These are phyloP conservation scores for Tigriopus japonicus DNA, from an alignment of 1,140 invertebrate genomes.

Conservation along the genomic window DNA sequence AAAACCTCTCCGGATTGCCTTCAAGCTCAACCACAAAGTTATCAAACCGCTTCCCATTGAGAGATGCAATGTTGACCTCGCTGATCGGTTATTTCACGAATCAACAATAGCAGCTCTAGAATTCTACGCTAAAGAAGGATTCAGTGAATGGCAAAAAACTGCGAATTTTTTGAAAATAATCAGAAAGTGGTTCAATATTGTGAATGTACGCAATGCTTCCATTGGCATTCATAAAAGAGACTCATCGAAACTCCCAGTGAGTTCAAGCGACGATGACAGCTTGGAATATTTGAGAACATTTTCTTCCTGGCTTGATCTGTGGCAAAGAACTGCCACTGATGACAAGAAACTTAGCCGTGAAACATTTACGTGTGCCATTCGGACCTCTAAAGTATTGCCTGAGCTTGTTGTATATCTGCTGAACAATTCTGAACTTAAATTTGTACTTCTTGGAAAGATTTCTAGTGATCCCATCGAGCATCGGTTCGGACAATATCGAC, in stretches of 20 bases:
- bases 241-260: not conserved
- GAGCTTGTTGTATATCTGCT: not conserved
- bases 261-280: not conserved
- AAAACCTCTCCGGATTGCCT: too few species aligned
- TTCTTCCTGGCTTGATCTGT: not conserved
- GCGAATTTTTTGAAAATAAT: not conserved
- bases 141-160: not conserved
- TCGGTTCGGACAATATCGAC: not conserved
- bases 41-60: not conserved
- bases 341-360: not conserved
- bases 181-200: too few species aligned
- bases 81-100: not conserved
- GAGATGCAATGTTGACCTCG: not conserved
- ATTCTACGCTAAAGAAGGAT: not conserved
- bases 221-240: too few species aligned
- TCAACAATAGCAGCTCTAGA: not conserved
- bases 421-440: not conserved
- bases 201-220: too few species aligned
- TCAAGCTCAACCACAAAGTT: not conserved
- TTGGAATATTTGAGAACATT: not conserved
- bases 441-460: slow-evolving; percentile 2
- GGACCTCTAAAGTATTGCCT: not conserved
- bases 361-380: not conserved
- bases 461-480: not conserved
- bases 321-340: not conserved